phyloP scores from a whole-genome alignment of 2,797 vertebrate genomes.

The Enteromius argenteus region DNA sequence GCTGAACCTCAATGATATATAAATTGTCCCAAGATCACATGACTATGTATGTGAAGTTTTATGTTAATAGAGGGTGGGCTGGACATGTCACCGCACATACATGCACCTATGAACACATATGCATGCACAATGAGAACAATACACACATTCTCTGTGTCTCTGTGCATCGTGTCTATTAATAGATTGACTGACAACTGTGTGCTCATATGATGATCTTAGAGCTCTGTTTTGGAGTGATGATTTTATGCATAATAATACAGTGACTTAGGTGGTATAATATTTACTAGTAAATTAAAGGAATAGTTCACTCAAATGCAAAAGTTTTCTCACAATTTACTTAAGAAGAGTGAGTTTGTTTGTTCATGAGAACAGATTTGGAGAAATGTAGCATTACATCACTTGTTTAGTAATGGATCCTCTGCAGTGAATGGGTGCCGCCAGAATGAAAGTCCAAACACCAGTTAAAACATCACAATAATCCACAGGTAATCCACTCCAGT shows the following conservation, averaged over 20 bases:
- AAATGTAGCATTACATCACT: not conserved
- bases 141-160: conserved; percentile 69
- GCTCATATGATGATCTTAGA: conserved; percentile 58
- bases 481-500: not conserved
- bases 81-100: conserved; percentile 42
- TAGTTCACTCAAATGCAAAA: not conserved
- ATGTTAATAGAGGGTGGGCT: conserved; percentile 72
- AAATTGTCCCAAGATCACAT: conserved; percentile 77
- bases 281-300: not conserved
- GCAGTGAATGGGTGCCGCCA: not conserved
- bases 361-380: not conserved
- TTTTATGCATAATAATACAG: conserved; percentile 7
- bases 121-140: conserved; percentile 68
- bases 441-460: not conserved
- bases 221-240: conserved; percentile 47
- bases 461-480: not conserved
- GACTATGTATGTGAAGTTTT: conserved; percentile 67
- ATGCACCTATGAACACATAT: conserved; percentile 53
- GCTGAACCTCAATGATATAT: conserved; percentile 74
- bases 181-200: conserved; percentile 51
- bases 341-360: not conserved
- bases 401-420: not conserved
- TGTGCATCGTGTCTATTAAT: conserved; percentile 77
- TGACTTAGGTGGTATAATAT: conserved; percentile 15
- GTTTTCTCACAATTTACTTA: not conserved